Evolutionary conservation across 2,888 invertebrate species (phyloP).

Genomic region (Octodonta nipae): DNA sequence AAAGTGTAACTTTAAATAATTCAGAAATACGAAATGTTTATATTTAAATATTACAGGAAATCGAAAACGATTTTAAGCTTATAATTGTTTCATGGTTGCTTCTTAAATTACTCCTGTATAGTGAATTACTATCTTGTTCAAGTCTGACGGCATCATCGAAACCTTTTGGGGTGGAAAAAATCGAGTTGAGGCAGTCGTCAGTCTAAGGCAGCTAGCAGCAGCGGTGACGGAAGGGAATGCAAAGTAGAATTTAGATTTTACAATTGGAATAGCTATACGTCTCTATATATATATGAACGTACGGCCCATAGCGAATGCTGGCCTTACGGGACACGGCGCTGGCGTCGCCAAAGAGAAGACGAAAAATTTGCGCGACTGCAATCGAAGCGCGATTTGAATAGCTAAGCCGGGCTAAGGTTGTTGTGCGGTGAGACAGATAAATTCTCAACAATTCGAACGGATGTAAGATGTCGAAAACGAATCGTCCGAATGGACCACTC

Average conservation of each 20-base stretch:
- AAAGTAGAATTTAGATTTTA: constrained; percentile 37
- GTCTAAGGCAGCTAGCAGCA: constrained; percentile 7
- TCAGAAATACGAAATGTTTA: too few relatives aligned
- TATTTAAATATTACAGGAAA: too few relatives aligned
- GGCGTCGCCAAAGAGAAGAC: constrained; percentile 22
- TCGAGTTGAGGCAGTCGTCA: constrained; percentile 1
- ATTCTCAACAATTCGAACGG: constrained; percentile 28
- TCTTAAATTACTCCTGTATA: too few relatives aligned
- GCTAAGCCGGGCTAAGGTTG: constrained; percentile 38
- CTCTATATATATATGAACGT: constrained; percentile 29
- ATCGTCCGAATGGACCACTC: constrained; percentile 35
- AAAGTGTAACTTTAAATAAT: too few relatives aligned
- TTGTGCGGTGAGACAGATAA: constrained; percentile 33
- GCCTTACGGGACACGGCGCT: constrained; percentile 14
- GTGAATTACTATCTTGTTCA: too few relatives aligned
- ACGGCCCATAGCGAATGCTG: constrained; percentile 26
- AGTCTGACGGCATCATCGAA: too few relatives aligned
- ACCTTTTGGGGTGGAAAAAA: too few relatives aligned
- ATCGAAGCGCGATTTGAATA: constrained; percentile 40
- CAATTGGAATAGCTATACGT: constrained; percentile 36
- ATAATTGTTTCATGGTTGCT: too few relatives aligned
- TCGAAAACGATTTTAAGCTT: too few relatives aligned
- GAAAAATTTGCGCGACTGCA: constrained; percentile 33
- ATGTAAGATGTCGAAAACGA: constrained; percentile 28
- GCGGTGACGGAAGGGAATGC: constrained; percentile 32